Evolutionary conservation across 1,140 invertebrate species (phyloP).

Genomic region (Drosophila ficusphila): DNA sequence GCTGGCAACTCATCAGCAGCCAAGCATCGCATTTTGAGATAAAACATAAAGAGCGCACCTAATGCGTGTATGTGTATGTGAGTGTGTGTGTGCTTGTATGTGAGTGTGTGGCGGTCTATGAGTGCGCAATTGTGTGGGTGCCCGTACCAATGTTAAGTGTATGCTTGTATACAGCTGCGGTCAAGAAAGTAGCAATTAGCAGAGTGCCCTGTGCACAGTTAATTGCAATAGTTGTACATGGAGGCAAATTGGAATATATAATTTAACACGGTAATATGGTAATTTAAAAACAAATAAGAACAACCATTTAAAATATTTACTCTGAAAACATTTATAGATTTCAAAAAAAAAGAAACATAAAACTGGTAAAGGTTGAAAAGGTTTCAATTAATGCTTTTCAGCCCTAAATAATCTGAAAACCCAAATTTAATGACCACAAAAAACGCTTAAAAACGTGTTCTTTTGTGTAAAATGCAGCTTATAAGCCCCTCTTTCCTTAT

Average conservation of each 20-base stretch:
- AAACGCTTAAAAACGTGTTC: neutral
- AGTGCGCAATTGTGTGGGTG: constrained; percentile 10
- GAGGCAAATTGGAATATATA: neutral
- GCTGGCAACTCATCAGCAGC: constrained; percentile 73
- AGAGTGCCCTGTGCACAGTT: neutral
- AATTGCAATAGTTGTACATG: neutral
- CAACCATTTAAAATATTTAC: too few relatives aligned
- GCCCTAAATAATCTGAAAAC: neutral
- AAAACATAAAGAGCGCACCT: constrained; percentile 76
- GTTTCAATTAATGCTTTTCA: too few relatives aligned
- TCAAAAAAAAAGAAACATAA: too few relatives aligned
- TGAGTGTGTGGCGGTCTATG: constrained; percentile 5
- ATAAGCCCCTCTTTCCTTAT: neutral
- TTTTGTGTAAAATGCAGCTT: neutral
- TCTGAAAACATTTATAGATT: too few relatives aligned
- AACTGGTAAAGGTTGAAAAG: too few relatives aligned
- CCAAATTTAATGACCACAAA: neutral
- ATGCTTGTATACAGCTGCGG: constrained; percentile 9
- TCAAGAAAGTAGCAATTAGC: constrained; percentile 5
- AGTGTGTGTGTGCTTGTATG: neutral
- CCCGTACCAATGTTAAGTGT: constrained; percentile 40
- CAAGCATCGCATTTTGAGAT: constrained; percentile 77
- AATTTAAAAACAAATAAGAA: neutral
- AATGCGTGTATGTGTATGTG: constrained; percentile 42
- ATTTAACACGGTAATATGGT: too few relatives aligned